Conservation (phyloP, 23 tunicate species). For the Aplidium turbinatum region DNA sequence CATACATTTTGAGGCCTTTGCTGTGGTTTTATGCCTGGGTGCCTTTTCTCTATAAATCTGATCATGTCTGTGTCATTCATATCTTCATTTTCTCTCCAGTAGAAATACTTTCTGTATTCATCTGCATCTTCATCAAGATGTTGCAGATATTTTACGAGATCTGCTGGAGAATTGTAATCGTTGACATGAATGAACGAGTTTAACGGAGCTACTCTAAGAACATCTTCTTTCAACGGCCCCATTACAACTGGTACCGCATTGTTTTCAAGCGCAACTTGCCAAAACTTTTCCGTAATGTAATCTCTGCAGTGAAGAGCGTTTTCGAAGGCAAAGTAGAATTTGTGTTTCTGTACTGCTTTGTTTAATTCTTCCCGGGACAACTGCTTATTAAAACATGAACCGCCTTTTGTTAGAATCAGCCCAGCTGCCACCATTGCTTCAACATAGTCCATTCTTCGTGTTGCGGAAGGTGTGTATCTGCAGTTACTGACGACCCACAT, state of each 20-base stretch:
- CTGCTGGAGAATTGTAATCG: constrained; percentile 2
- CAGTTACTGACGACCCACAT: constrained; percentile 24
- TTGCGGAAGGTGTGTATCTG: neutral
- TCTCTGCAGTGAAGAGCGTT: constrained; percentile 28
- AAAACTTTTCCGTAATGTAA: constrained; percentile 35
- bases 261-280: constrained; percentile 4
- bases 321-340: constrained; percentile 33
- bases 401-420: neutral
- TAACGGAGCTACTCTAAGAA: constrained; percentile 23
- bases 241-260: constrained; percentile 20
- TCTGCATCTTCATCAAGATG: constrained; percentile 10
- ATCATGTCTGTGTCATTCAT: constrained; percentile 27
- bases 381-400: neutral
- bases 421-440: constrained; percentile 1
- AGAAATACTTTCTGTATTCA: constrained; percentile 14
- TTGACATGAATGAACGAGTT: constrained; percentile 27
- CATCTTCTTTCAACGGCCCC: constrained; percentile 30
- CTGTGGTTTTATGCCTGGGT: constrained; percentile 12
- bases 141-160: constrained; percentile 4
- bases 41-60: neutral
- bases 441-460: constrained; percentile 7
- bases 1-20: constrained; percentile 4
- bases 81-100: constrained; percentile 21
- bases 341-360: neutral
- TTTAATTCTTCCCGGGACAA: neutral